Evolutionary conservation across 2,113 vertebrate species (phyloP).

Genomic region (Microtus pennsylvanicus): DNA sequence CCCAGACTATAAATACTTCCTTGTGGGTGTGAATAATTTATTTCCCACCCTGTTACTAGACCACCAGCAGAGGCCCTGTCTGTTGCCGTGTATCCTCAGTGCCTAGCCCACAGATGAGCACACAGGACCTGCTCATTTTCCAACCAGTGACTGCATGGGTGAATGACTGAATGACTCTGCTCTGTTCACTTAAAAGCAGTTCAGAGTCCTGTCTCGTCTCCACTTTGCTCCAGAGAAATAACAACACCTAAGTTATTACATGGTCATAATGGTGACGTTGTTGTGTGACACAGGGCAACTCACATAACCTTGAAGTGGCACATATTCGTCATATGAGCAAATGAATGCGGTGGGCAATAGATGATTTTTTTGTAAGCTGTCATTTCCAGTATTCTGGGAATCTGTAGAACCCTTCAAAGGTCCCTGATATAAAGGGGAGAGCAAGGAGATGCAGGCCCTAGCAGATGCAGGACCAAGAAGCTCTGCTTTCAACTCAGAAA

Average conservation of each 20-base stretch:
- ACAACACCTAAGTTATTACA: not conserved
- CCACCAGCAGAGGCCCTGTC: not conserved
- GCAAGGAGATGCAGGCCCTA: not conserved
- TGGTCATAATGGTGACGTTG: not conserved
- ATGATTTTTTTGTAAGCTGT: not conserved
- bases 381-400: not conserved
- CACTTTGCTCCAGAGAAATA: not conserved
- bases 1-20: not conserved
- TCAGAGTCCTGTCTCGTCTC: not conserved
- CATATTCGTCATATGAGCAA: not conserved
- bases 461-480: not conserved
- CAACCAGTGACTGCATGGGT: fast-evolving
- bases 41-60: not conserved
- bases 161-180: not conserved
- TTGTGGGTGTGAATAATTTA: not conserved
- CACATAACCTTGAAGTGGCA: not conserved
- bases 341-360: not conserved
- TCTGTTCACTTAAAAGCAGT: not conserved
- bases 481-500: not conserved
- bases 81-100: too few species aligned
- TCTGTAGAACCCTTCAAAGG: not conserved
- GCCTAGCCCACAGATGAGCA: not conserved
- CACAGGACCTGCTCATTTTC: not conserved
- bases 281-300: not conserved
- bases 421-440: not conserved